Evolutionary conservation across 2,113 vertebrate species (phyloP).

Genomic region (Eleginops maclovinus): DNA sequence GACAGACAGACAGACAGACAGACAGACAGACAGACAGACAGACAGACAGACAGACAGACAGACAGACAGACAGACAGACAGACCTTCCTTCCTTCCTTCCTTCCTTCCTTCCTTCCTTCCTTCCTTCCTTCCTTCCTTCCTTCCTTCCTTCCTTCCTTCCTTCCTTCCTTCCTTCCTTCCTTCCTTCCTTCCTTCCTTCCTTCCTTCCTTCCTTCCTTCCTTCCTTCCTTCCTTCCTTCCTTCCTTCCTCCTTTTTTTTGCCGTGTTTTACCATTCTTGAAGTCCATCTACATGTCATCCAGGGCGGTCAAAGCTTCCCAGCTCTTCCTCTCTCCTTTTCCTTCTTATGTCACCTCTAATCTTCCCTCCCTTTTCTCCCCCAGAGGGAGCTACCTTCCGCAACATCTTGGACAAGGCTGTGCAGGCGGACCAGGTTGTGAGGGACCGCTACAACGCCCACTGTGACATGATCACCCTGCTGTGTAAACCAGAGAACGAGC

Average conservation of each 20-base stretch:
- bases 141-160: too few relatives aligned
- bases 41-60: slow-evolving; percentile 8
- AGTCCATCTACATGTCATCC: not conserved
- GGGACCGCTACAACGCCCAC: slow-evolving; percentile 91
- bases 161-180: too few relatives aligned
- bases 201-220: too few relatives aligned
- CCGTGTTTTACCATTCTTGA: not conserved
- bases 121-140: too few relatives aligned
- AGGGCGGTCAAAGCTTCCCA: not conserved
- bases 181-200: too few relatives aligned
- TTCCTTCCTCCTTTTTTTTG: too few relatives aligned
- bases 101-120: too few relatives aligned
- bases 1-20: slow-evolving; percentile 21
- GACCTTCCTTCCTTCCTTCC: too few relatives aligned
- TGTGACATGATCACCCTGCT: slow-evolving; percentile 93
- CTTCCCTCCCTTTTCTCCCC: not conserved
- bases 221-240: too few relatives aligned
- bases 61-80: too few relatives aligned
- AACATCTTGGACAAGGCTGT: slow-evolving; percentile 91
- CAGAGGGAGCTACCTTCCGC: slow-evolving; percentile 91
- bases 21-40: not conserved
- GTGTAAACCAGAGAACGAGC: slow-evolving; percentile 92
- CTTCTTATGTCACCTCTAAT: not conserved
- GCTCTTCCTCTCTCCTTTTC: not conserved
- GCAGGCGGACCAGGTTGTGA: slow-evolving; percentile 94